Evolutionary conservation across 2,888 invertebrate species (phyloP).

Genomic region (Himalopsyche tibetana): DNA sequence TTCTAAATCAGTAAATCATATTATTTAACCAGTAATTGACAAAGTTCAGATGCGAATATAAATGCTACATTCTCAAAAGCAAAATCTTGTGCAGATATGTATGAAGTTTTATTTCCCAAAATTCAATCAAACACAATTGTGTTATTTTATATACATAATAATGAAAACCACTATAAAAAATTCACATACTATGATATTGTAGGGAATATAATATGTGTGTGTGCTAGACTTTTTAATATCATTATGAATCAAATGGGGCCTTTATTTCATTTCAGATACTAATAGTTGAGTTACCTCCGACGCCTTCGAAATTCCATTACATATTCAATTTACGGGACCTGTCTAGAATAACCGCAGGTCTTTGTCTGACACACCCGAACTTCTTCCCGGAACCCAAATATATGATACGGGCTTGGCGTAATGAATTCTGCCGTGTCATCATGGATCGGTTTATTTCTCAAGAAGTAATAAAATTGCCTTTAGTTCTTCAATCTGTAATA

Average conservation of each 20-base stretch:
- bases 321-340: slow-evolving; percentile 95
- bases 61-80: too few species aligned
- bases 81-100: too few species aligned
- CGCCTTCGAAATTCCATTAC: slow-evolving; percentile 96
- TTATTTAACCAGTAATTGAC: too few species aligned
- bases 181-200: too few species aligned
- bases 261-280: slow-evolving; percentile 76
- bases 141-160: too few species aligned
- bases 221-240: neutral
- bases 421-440: slow-evolving; percentile 91
- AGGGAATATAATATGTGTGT: neutral
- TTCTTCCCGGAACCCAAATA: slow-evolving; percentile 82
- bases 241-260: too few species aligned
- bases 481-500: too few species aligned
- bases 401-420: slow-evolving; percentile 92
- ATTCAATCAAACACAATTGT: too few species aligned
- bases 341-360: slow-evolving; percentile 88
- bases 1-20: too few species aligned
- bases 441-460: slow-evolving; percentile 89
- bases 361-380: slow-evolving; percentile 85
- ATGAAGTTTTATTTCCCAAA: too few species aligned
- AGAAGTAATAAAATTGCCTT: slow-evolving; percentile 71
- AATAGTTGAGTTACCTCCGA: slow-evolving; percentile 88
- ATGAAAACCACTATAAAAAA: too few species aligned
- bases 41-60: too few species aligned